Evolutionary conservation across 2,797 vertebrate species (phyloP).

Genomic region (Hapalemur alaotrensis): DNA sequence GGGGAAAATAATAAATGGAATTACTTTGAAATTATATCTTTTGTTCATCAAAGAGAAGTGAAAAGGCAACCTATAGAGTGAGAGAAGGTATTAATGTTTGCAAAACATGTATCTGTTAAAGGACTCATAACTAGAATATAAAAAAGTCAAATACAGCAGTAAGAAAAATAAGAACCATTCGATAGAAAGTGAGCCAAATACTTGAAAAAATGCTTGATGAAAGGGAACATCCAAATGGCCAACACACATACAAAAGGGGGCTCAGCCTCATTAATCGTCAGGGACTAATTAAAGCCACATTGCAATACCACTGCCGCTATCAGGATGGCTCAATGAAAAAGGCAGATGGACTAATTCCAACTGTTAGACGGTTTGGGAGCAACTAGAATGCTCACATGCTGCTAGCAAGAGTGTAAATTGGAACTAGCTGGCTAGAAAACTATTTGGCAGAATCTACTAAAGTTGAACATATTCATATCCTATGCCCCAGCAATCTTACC

Average conservation of each 20-base stretch:
- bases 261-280: not conserved
- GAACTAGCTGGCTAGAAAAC: not conserved
- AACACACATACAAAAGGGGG: not conserved
- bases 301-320: not conserved
- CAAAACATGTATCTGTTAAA: not conserved
- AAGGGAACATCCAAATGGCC: not conserved
- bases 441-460: not conserved
- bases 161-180: not conserved
- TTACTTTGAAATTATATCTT: not conserved
- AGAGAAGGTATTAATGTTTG: not conserved
- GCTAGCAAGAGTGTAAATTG: not conserved
- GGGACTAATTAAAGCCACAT: not conserved
- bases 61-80: not conserved
- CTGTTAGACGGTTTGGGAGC: not conserved
- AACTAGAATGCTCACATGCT: not conserved
- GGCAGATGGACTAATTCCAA: not conserved
- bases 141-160: not conserved
- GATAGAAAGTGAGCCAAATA: not conserved
- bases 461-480: not conserved
- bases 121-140: not conserved
- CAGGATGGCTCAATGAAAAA: not conserved
- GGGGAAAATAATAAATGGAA: not conserved
- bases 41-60: not conserved
- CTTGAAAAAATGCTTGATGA: not conserved
- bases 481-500: not conserved